phyloP scores from a whole-genome alignment of 1,140 invertebrate genomes.

The Drosophila aff. region DNA sequence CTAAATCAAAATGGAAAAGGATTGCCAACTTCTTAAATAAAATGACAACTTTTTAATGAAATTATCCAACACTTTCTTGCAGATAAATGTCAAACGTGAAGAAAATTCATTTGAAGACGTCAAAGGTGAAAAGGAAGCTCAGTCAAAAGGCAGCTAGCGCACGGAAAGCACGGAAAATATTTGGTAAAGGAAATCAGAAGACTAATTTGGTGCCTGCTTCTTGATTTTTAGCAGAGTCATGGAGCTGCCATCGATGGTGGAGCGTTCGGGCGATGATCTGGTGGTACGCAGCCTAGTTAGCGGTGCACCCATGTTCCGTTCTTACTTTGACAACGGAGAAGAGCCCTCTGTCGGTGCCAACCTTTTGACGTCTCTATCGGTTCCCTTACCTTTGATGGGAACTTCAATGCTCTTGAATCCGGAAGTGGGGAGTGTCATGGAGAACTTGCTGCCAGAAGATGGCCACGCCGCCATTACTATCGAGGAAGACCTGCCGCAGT shows the following conservation, averaged over 20 bases:
- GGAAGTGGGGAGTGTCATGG: neutral
- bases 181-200: neutral
- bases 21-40: neutral
- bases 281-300: conserved; percentile 87
- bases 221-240: conserved; percentile 63
- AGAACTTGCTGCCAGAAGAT: neutral
- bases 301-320: conserved; percentile 69
- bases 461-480: conserved; percentile 1
- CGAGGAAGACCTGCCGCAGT: conserved; percentile 89
- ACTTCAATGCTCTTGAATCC: neutral
- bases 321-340: conserved; percentile 12
- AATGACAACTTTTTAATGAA: neutral
- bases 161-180: neutral
- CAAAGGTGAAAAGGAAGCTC: conserved; percentile 1
- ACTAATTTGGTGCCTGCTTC: too few species aligned
- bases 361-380: conserved; percentile 6
- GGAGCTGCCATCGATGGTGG: conserved; percentile 88
- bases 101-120: neutral
- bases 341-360: conserved; percentile 5
- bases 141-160: neutral
- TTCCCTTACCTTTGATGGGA: neutral
- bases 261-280: conserved; percentile 86
- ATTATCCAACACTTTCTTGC: neutral
- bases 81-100: conserved; percentile 21
- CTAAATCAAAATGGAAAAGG: neutral